Evolutionary conservation across 2,888 invertebrate species (phyloP), one percentile per base, ranked within the genome.

Genomic region (Oasisia sp.): DNA sequence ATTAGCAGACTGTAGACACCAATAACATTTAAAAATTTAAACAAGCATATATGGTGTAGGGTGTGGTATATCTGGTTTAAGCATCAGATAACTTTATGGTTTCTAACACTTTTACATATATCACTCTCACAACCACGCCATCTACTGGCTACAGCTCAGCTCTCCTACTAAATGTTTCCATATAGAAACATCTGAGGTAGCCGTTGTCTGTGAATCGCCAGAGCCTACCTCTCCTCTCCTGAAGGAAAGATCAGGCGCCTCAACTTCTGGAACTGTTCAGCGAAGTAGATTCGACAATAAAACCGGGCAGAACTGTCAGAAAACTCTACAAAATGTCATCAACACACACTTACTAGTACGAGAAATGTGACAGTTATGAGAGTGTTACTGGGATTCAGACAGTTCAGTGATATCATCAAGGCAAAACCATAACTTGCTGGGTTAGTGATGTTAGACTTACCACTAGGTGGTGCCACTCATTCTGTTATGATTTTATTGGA

Each of bases 251-350:
- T 96, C 91, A 97, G 95, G 93, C 97, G 96, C 93, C 99, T 97
- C 92, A 99, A 97, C 90, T 97, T 97, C 92, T 98, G 98, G 97
- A 99, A 99, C 96, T 99, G 98, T 92, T 98, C 98, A 58, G 99
- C 99, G 97, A 98, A 99, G 94, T 97, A 97, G 94, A 99, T 97
- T 94, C 98, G 97, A 95, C 99, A 99, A 94, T 98, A 98, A 94
- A 99, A 98, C 92, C 98, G 98, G 89, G 98, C 97, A 32, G 94
- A 94, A 91, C 92, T 93, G 93, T 96, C 96, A 56, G 95, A 94
- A 93, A 96, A 96, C 92, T 96, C 96, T 94, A 91, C 27, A 92
- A 93, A 27, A 91, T 27, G 38, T 32, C 44, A 92, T 44, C 27
- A 19, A 74, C 14, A 14, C 74, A 58, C 27, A 91, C 3, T 19